Conservation (phyloP, 2,797 vertebrate genomes). For the Malurus splendens region DNA sequence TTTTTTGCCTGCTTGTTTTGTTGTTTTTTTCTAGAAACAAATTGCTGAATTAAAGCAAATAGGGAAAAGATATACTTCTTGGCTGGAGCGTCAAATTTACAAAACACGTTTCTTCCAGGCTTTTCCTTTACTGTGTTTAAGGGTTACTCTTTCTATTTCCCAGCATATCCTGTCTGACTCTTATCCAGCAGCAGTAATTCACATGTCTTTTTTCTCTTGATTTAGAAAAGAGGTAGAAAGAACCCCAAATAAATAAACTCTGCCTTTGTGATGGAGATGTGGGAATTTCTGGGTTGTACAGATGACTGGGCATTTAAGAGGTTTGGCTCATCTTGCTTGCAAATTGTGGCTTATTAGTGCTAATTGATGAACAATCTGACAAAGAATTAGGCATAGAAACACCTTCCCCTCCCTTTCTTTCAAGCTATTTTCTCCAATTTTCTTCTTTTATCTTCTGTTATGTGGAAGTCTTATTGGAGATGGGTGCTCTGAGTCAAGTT, state of each 20-base stretch:
- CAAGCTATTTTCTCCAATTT: background rate
- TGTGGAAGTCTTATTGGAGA: background rate
- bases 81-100: background rate
- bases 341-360: background rate
- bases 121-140: background rate
- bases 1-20: background rate
- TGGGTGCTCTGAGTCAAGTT: background rate
- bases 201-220: background rate
- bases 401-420: background rate
- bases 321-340: background rate
- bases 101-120: background rate
- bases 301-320: background rate
- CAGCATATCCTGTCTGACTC: background rate
- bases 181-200: background rate
- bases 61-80: background rate
- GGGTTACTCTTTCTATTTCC: background rate
- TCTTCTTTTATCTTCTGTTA: background rate
- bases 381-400: background rate
- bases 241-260: background rate
- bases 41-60: background rate
- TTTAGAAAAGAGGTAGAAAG: background rate
- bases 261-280: background rate
- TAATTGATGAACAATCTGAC: background rate
- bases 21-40: background rate
- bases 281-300: background rate